Evolutionary conservation across 2,888 invertebrate genomes (phyloP), one percentile per base, ranked within the genome.

Genomic region (Drosophila maculinotata): DNA sequence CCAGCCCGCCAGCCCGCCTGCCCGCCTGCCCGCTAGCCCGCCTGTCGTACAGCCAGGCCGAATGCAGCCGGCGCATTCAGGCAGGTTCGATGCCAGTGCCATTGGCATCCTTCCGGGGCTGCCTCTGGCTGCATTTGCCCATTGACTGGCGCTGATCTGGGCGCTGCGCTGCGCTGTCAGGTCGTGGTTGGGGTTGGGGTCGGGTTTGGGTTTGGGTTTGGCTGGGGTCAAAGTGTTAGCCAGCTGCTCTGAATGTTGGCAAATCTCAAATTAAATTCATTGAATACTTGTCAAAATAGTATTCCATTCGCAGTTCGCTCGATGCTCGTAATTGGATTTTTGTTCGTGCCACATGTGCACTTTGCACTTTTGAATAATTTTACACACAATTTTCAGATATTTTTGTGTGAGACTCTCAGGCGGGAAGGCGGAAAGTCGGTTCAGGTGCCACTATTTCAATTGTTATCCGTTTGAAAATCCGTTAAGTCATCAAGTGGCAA

Each of bases 241-340:
- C 65, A 58, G 52, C 52, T 71, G 67, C 12, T 15, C 53, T 57
- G 66, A 59, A 57, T 68, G 52, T 44, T 70, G 44, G 77, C 79
- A 83, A 87, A 85, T 83, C 82, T 85, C 70, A 60, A 81, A 87
- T 85, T 82, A 85, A 87, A 84, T 84, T 84, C 87, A 84, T 84
- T 87, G 83, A 84, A 84, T 84, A 77, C 73, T 84, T 84, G 83
- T 84, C 83, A 87, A 87, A 83, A 83, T 83, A 83, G 87, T 83
- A 79, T 87, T 71, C 75, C 47, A 81, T 74, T 74, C 41, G 53
- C 45, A 44, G 52, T 25, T 47, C 14, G 51, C 31, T 72, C 63
- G 42, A 67, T 41, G 65, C 23, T 47, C 65, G 87, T 83, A 83
- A 87, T 83, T 83, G 83, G 77, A 87, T 84, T 83, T 77, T 76